Evolutionary conservation across 2,113 vertebrate species (phyloP).

Genomic region (Crotalus viridis): DNA sequence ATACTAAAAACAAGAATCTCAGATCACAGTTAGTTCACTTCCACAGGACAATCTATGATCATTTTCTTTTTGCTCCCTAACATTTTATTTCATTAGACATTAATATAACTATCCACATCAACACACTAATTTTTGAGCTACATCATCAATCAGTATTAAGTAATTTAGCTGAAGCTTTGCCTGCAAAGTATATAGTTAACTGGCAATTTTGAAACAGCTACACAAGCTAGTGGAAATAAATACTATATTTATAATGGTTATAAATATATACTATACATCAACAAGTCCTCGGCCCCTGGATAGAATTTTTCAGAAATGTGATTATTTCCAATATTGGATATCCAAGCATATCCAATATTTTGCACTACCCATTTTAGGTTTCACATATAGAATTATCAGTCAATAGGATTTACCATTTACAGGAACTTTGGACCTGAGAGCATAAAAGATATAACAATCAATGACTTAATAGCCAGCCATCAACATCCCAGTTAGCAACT

Average conservation of each 20-base stretch:
- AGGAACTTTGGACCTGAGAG: not conserved
- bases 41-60: not conserved
- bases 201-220: not conserved
- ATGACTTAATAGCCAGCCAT: not conserved
- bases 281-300: not conserved
- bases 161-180: not conserved
- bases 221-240: not conserved
- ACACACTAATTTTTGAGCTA: not conserved
- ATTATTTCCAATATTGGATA: not conserved
- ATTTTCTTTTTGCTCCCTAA: not conserved
- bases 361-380: not conserved
- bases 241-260: not conserved
- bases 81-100: not conserved
- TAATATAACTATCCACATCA: not conserved
- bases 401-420: not conserved
- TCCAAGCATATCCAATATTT: not conserved
- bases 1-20: constrained; percentile 25
- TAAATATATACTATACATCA: not conserved
- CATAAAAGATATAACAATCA: not conserved
- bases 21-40: not conserved
- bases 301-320: not conserved
- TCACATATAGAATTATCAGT: not conserved
- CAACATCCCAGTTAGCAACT: not conserved
- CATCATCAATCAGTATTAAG: not conserved
- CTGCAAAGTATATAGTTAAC: not conserved